Base-by-base conservation (phyloP, 2,888 invertebrate genomes). In the Arge pagana region DNA sequence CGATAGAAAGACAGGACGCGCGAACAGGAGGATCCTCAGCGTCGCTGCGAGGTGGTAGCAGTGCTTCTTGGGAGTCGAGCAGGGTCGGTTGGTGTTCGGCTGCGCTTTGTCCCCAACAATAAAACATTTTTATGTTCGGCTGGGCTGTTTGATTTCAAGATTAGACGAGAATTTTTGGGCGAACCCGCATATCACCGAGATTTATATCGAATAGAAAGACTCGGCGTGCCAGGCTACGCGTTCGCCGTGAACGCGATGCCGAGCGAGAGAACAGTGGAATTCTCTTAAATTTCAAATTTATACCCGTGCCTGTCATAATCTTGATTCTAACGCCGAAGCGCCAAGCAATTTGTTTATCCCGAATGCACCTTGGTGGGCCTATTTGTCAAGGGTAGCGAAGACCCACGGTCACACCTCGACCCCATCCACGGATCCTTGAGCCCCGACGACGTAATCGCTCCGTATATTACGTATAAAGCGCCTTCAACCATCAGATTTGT, bases 221-320 rank as follows among this genome's bases (percentile, higher is more conserved):
- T n/a, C 63, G 52, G 59, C 54, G 52, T 52, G 50, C 56, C 54
- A 55, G 54, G 54, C 43, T 26, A 41, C 48, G n/a, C n/a, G n/a
- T n/a, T n/a, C n/a, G n/a, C n/a, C n/a, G n/a, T n/a, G n/a, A n/a
- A n/a, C n/a, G 41, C 55, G 36, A 41, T 33, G 26, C 21, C 31
- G 33, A 30, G 16, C 24, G 18, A 49, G 31, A 51, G 56, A 59
- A 63, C 61, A 57, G 53, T 63, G 60, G 59, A 58, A 68, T 68
- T 72, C 67, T 74, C 76, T 74, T 73, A 76, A 74, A 76, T 76
- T 75, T 72, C 74, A 71, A 74, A 76, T 76, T 76, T 75, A 75
- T 76, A 66, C 59, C 67, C 66, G 58, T 57, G 66, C 55, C 64
- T 70, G 71, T 74, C 72, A 75, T 74, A 75, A 76, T 74, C 75